Conservation (phyloP, 2,888 invertebrate species). For the Cybosia mesomella region DNA sequence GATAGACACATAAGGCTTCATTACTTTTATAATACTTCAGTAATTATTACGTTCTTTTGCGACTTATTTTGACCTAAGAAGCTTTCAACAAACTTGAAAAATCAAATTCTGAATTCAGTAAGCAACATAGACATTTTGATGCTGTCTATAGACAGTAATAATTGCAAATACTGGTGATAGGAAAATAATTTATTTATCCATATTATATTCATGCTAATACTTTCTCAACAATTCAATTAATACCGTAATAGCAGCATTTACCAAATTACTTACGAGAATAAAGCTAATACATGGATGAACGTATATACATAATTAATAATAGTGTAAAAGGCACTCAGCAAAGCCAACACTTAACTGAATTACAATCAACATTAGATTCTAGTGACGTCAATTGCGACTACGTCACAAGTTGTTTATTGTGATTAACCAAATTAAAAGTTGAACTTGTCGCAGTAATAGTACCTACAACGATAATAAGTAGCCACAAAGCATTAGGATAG, state of each 20-base stretch:
- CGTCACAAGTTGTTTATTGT: slow-evolving; percentile 13
- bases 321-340: slow-evolving; percentile 20
- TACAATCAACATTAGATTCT: slow-evolving; percentile 7
- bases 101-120: too few relatives aligned
- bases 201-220: background rate
- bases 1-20: too few relatives aligned
- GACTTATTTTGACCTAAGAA: too few relatives aligned
- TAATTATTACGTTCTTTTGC: too few relatives aligned
- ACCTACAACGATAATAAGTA: slow-evolving; percentile 38
- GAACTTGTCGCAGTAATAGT: slow-evolving; percentile 25
- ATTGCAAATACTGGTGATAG: too few relatives aligned
- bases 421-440: slow-evolving; percentile 19
- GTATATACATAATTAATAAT: slow-evolving; percentile 13
- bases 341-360: slow-evolving; percentile 15
- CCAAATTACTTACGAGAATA: slow-evolving; percentile 3
- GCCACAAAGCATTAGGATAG: slow-evolving; percentile 46
- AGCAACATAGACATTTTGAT: too few relatives aligned
- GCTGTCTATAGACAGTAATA: too few relatives aligned
- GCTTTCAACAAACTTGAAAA: too few relatives aligned
- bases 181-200: background rate
- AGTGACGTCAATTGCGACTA: background rate
- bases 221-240: background rate
- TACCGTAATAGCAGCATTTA: background rate
- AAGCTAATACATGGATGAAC: background rate
- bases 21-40: too few relatives aligned